Base-by-base conservation (phyloP, 1,140 invertebrate species). In the Drosophila orosa region DNA sequence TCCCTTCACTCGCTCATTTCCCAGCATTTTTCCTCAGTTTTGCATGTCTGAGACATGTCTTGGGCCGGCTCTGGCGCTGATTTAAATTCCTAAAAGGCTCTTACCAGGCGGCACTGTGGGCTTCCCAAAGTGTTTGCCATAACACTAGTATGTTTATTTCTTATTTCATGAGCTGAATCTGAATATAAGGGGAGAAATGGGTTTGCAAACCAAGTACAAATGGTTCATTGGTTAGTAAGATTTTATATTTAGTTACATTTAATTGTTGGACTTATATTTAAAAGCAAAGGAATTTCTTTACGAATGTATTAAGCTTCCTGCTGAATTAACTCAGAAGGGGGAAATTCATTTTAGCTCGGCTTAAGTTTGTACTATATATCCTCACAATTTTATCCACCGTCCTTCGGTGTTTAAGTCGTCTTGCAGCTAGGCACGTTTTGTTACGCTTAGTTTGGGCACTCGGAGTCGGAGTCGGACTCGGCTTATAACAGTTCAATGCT, bases 401-500 rank as follows among this genome's bases (percentile, higher is more conserved):
- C 1, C 44, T 12, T 25, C 1, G 55, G 3, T 25, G 10, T 22
- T 35, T 71, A 22, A 24, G 33, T 17, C 12, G 29, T 22, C 44
- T 69, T n/a, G 66, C 42, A 10, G 5, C 40, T 13, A 22, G 54
- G 27, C 50, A 72, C 66, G 52, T 61, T n/a, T 24, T 47, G 29
- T 24, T 60, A 12, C 61, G 57, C 22, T 48, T 33, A 42, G 33
- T 47, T 17, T 31, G 31, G 65, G 27, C 39, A 57, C 33, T 63
- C 65, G 44, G 35, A 67, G 33, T 63, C 57, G 25, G 29, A 61
- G 82, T 81, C 74, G 78, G 74, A 69, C 31, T 55, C 31, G 82
- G 78, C 61, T 79, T 82, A 79, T 69, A 67, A 69, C 78, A 65
- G 75, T 78, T 86, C 83, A 82, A 86, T 79, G 66, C 78, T 79